Evolutionary conservation across 2,888 invertebrate species (phyloP).

Genomic region (Chrysolina haemoptera): DNA sequence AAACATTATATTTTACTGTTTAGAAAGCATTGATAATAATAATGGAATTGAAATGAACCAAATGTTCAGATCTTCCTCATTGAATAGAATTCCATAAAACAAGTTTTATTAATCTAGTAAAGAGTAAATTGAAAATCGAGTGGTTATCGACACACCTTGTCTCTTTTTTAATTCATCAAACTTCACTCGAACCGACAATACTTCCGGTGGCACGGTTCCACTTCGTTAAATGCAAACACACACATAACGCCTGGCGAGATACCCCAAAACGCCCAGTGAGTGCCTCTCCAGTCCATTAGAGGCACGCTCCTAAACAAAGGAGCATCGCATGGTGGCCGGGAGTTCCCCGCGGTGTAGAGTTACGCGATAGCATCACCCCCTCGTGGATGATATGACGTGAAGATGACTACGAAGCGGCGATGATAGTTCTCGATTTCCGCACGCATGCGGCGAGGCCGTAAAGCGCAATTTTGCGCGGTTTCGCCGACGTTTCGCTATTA

Average conservation of each 20-base stretch:
- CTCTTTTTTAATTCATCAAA: slow-evolving; percentile 5
- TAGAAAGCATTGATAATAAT: no score
- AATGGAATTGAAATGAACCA: no score
- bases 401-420: slow-evolving; percentile 23
- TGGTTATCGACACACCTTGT: not conserved
- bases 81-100: no score
- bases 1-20: no score
- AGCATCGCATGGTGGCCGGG: slow-evolving; percentile 57
- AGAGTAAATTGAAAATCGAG: no score
- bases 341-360: slow-evolving; percentile 63
- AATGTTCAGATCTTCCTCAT: no score
- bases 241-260: slow-evolving; percentile 26
- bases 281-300: slow-evolving; percentile 62
- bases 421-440: not conserved
- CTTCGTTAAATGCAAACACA: slow-evolving; percentile 25
- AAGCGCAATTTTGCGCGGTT: not conserved
- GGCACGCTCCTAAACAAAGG: slow-evolving; percentile 65
- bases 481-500: not conserved
- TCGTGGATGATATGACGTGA: slow-evolving; percentile 37
- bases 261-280: slow-evolving; percentile 44
- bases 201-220: slow-evolving; percentile 12
- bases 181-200: slow-evolving; percentile 22
- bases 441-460: not conserved
- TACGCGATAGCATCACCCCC: slow-evolving; percentile 64
- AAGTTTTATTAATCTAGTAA: no score